Percentiles rank a stretch among this genome's conserved stretches.
phyloP scores from a whole-genome alignment of 1,140 invertebrate species.

The Halesus radiatus region DNA sequence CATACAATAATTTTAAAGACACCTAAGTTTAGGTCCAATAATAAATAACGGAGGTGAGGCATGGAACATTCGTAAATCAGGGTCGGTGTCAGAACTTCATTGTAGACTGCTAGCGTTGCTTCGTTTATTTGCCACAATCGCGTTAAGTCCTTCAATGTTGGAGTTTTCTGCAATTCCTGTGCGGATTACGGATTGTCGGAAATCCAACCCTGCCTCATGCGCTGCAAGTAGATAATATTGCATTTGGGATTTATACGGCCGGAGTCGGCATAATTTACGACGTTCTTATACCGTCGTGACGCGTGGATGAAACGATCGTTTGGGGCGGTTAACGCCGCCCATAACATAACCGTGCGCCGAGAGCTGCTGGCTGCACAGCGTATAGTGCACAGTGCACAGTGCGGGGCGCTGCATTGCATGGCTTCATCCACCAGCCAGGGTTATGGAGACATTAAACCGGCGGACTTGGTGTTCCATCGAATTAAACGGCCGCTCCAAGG shows the following conservation, averaged over 20 bases:
- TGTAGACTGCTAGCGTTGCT: no score
- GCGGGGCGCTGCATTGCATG: neutral
- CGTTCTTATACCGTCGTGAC: conserved; percentile 19
- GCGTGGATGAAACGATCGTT: conserved; percentile 27
- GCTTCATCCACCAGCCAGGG: neutral
- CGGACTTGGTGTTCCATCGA: conserved; percentile 7
- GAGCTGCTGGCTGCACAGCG: neutral
- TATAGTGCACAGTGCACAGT: no score
- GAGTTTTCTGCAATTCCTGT: no score
- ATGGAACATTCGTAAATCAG: no score
- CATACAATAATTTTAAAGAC: no score
- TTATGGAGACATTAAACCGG: conserved; percentile 29
- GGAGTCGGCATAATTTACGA: conserved; percentile 42
- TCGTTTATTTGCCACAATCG: no score
- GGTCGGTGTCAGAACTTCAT: no score
- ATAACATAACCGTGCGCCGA: conserved; percentile 8
- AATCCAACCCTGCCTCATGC: neutral
- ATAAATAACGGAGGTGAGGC: no score
- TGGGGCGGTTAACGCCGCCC: conserved; percentile 10
- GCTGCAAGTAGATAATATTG: conserved; percentile 10
- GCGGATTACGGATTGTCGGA: no score
- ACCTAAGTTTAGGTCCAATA: no score
- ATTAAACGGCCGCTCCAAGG: conserved; percentile 19
- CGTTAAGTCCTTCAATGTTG: no score
- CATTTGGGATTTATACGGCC: conserved; percentile 30